Evolutionary conservation across 2,113 vertebrate species (phyloP), one percentile per base, ranked within the genome.

Genomic region (Orientallactaga bullata): DNA sequence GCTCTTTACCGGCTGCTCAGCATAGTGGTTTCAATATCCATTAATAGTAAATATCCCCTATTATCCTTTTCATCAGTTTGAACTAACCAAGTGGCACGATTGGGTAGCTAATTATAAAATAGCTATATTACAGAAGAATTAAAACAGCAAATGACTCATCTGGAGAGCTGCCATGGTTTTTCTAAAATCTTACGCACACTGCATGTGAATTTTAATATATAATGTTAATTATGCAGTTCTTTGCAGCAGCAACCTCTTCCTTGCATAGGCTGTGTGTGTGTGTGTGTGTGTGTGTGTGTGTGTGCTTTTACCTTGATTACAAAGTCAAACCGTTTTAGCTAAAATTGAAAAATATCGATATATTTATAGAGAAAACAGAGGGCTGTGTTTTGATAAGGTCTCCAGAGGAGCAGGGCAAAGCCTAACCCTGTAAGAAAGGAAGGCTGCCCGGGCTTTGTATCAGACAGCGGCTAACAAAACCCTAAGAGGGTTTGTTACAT

Each of bases 401-500:
- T 96, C 81, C 60, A 79, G 37, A 80, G 92, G 26, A 95, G 65
- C 16, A 89, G 83, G 90, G 58, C 73, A 95, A 96, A 96, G 92
- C 16, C 10, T 88, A 96, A 94, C 83, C 92, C 88, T 65, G 85
- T 42, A 96, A 94, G 93, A 93, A 73, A 87, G 60, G 71, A 87
- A 90, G 87, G 21, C 80, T 65, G 85, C 81, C n/a, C n/a, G 74
- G 5, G 17, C 65, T 95, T 97, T 61, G 2, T 94, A 94, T 89
- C 95, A 94, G 96, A 96, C 91, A 97, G 94, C 16, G 23, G 89
- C 42, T 97, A 98, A 98, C 93, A 58, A 97, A 98, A 97, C 97
- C 97, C 97, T 98, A 94, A 94, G 97, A 98, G 98, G 78, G 91
- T 98, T 98, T 98, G 97, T 98, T 98, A 97, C 91, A 96, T 97